Evolutionary conservation across 2,113 vertebrate species (phyloP).

Genomic region (Lynx canadensis): DNA sequence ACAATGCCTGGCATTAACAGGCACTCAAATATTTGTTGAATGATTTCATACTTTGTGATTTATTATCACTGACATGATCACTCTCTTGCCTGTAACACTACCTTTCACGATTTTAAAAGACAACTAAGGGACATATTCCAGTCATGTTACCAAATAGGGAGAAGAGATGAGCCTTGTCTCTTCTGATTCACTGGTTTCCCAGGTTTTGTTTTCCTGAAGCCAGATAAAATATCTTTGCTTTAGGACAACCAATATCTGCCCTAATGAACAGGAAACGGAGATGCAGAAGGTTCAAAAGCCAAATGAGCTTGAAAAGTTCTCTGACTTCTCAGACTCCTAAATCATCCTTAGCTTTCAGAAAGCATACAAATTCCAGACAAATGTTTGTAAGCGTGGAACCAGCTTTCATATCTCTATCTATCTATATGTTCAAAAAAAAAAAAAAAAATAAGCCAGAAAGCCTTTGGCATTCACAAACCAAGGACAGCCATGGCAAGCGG

Average conservation of each 20-base stretch:
- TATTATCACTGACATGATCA: neutral
- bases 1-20: neutral
- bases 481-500: conserved; percentile 45
- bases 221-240: conserved; percentile 42
- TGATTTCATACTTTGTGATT: neutral
- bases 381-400: neutral
- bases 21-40: conserved; percentile 1
- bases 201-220: conserved; percentile 52
- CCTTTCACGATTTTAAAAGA: conserved; percentile 18
- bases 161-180: conserved; percentile 20
- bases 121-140: neutral
- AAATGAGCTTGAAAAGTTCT: conserved; percentile 56
- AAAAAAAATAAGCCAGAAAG: conserved; percentile 49
- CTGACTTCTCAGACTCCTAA: conserved; percentile 62
- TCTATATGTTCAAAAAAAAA: conserved; percentile 11
- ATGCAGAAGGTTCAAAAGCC: conserved; percentile 58
- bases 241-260: neutral
- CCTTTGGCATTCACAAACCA: conserved; percentile 26
- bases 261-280: conserved; percentile 32
- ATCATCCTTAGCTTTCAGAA: conserved; percentile 53
- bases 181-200: conserved; percentile 26
- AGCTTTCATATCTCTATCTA: conserved; percentile 33
- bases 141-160: neutral
- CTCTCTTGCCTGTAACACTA: neutral
- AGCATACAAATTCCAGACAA: conserved; percentile 14